Evolutionary conservation across 2,113 vertebrate genomes (phyloP).

Genomic region (Gasterosteus aculeatus): DNA sequence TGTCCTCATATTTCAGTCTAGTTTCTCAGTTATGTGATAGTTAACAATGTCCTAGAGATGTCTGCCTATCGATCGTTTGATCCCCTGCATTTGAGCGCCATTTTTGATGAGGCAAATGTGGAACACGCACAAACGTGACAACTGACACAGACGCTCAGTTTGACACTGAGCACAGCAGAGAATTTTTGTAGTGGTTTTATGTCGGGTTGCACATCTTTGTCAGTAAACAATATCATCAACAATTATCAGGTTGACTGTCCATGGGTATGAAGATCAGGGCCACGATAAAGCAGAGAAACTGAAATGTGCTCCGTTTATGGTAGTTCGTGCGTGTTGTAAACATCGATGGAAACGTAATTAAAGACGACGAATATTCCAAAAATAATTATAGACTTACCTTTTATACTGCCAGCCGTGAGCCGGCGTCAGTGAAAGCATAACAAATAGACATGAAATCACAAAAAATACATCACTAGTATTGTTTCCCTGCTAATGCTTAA

Average conservation of each 20-base stretch:
- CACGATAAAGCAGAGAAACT: slow-evolving; percentile 5
- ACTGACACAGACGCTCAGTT: not conserved
- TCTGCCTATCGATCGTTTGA: slow-evolving; percentile 46
- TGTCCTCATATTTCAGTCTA: slow-evolving; percentile 1
- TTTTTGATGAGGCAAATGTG: slow-evolving; percentile 28
- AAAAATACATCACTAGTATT: not conserved
- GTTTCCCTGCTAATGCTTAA: not conserved
- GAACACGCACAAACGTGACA: not conserved
- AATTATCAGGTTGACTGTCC: slow-evolving; percentile 14
- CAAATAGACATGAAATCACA: not conserved
- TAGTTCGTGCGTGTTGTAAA: not conserved
- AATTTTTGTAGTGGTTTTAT: slow-evolving; percentile 3
- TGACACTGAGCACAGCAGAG: not conserved
- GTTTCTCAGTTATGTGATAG: slow-evolving; percentile 34
- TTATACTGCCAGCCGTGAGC: not conserved
- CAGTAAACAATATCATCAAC: slow-evolving; percentile 29
- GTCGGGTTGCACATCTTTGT: slow-evolving; percentile 28
- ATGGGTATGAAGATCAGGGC: not conserved
- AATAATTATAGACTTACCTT: not conserved
- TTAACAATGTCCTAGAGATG: slow-evolving; percentile 45
- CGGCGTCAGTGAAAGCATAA: not conserved
- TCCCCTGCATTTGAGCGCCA: slow-evolving; percentile 32
- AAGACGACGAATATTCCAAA: not conserved
- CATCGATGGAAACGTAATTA: not conserved
- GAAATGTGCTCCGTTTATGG: not conserved